Evolutionary conservation across 2,113 vertebrate species (phyloP).

Genomic region (Brachyhypopomus occidentalis): DNA sequence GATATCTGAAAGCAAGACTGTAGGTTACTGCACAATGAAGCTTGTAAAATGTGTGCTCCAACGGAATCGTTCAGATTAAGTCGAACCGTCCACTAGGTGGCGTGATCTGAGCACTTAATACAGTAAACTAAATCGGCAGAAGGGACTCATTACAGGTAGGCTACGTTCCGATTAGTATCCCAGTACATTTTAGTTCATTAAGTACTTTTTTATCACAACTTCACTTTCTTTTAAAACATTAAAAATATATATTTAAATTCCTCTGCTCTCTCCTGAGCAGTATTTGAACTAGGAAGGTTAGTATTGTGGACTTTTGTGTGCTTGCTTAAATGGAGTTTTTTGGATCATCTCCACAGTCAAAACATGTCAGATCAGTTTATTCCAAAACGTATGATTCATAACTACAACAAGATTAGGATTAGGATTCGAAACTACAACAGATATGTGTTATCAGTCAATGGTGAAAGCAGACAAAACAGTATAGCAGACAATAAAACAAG

Average conservation of each 20-base stretch:
- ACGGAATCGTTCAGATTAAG: background rate
- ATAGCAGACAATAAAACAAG: background rate
- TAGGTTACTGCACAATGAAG: too few species aligned
- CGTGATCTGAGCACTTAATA: background rate
- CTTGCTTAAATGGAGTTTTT: background rate
- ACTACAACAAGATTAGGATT: background rate
- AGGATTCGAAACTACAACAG: too few species aligned
- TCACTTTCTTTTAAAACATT: background rate
- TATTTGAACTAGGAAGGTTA: conserved; percentile 20
- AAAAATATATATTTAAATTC: background rate
- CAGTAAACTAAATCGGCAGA: background rate
- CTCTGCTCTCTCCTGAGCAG: background rate
- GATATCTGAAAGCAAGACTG: too few species aligned
- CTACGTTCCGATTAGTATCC: too few species aligned
- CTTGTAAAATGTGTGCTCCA: background rate
- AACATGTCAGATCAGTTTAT: background rate
- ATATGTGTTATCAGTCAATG: background rate
- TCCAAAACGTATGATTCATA: background rate
- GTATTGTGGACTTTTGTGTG: conserved; percentile 27
- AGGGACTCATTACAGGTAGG: background rate
- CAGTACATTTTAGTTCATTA: background rate
- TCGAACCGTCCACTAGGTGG: conserved; percentile 26
- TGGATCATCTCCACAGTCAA: background rate
- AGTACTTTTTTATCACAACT: background rate
- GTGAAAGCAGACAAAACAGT: background rate